Evolutionary conservation across 1,140 invertebrate genomes (phyloP).

Genomic region (Neodiprion pinetum): DNA sequence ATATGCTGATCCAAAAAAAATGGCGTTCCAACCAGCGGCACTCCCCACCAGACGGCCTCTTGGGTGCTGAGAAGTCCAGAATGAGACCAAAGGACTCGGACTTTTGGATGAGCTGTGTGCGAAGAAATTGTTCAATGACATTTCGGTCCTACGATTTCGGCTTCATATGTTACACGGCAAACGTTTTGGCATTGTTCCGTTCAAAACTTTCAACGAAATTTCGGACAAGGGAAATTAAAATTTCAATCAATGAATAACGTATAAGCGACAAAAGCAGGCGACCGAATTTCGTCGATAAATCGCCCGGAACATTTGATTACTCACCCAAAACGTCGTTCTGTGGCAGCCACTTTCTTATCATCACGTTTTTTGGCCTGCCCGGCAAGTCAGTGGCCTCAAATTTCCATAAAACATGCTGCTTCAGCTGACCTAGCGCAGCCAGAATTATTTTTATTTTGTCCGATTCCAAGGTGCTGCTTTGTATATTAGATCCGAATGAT

Average conservation of each 20-base stretch:
- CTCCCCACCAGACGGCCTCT: conserved; percentile 74
- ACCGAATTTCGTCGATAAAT: no score
- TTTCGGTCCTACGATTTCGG: no score
- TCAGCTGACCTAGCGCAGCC: conserved; percentile 61
- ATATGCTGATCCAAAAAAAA: conserved; percentile 70
- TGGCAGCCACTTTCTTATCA: conserved; percentile 68
- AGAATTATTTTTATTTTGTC: conserved; percentile 47
- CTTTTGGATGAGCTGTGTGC: conserved; percentile 68
- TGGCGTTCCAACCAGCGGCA: conserved; percentile 75
- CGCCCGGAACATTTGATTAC: conserved; percentile 28
- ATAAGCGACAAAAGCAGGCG: no score
- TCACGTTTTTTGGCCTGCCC: conserved; percentile 63
- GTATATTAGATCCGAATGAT: conserved; percentile 68
- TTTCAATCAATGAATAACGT: no score
- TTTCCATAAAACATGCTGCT: conserved; percentile 70
- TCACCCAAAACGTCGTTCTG: conserved; percentile 68
- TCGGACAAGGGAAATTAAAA: no score
- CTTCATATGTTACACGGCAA: no score
- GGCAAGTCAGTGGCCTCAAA: conserved; percentile 63
- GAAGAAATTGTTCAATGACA: conserved; percentile 1
- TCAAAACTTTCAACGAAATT: no score
- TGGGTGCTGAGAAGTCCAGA: conserved; percentile 74
- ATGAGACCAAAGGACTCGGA: conserved; percentile 75
- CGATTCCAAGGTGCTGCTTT: conserved; percentile 14
- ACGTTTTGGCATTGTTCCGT: no score